Percentiles rank a stretch among this genome's conserved stretches.
Evolutionary conservation across 2,797 vertebrate genomes (phyloP).

Genomic region (Taeniopygia guttata): DNA sequence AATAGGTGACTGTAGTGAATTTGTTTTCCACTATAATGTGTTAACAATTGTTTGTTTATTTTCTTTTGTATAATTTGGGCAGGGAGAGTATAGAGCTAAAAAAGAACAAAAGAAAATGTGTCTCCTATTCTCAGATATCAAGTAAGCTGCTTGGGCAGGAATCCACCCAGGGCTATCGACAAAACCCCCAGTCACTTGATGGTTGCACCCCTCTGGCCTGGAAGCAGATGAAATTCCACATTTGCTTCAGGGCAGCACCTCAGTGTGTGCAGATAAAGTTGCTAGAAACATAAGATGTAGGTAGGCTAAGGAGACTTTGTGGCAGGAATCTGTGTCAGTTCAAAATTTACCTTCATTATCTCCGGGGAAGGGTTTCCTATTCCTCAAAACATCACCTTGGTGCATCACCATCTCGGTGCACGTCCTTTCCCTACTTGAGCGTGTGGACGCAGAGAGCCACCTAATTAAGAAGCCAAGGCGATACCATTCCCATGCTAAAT

Average conservation of each 20-base stretch:
- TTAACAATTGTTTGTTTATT: neutral
- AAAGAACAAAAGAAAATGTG: neutral
- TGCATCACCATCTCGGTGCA: neutral
- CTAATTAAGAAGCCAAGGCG: neutral
- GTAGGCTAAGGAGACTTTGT: neutral
- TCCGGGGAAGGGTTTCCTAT: neutral
- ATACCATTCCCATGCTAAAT: constrained; percentile 70
- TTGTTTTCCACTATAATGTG: neutral
- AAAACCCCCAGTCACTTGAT: neutral
- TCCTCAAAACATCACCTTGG: neutral
- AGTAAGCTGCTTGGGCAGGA: neutral
- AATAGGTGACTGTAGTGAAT: neutral
- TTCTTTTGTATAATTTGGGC: neutral
- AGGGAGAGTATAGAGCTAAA: neutral
- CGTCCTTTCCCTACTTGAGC: accelerated
- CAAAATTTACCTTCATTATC: neutral
- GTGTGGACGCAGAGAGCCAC: neutral
- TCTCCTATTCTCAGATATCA: neutral
- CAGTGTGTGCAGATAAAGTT: neutral
- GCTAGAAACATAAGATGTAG: neutral
- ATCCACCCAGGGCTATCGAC: neutral
- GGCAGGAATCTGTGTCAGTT: neutral
- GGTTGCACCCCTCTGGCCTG: neutral
- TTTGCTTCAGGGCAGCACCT: neutral
- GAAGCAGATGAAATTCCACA: neutral